Evolutionary conservation across 2,888 invertebrate species (phyloP), one percentile per base, ranked within the genome.

Genomic region (Homarus gammarus): DNA sequence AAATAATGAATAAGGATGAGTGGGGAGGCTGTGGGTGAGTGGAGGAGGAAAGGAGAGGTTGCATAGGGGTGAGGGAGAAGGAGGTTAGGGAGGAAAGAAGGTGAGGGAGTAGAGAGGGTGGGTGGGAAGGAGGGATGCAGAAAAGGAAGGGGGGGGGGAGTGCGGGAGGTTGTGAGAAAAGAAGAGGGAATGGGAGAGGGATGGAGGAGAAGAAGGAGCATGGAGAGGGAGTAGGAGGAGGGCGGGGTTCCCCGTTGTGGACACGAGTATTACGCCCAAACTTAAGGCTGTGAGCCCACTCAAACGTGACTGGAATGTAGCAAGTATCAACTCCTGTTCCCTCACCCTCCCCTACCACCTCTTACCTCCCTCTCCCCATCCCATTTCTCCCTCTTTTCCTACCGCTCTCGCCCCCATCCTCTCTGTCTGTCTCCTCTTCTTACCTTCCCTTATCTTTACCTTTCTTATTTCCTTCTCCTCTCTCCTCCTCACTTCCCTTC

Each of bases 201-300:
- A 22, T n/a, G 64, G 61, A 15, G 36, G 33, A 38, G 33, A 33
- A n/a, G 12, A 49, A 36, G 83, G 77, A 49, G 49, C 3, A 78
- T n/a, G n/a, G n/a, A 38, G 61, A 51, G 31, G 31, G 38, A 33
- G 51, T 18, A 78, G 51, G 44, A 27, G 15, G 33, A 51, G 51
- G 33, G 44, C 31, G 51, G 27, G 49, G 36, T 38, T 31, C 31
- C 36, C 5, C 33, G 68, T 61, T 84, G 75, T 75, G 84, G 84
- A 84, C 84, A 84, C 84, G n/a, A 40, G 75, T 87, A 81, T 87
- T 81, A 87, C 81, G 87, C 73, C 72, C 40, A 79, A 81, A 87
- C 87, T 49, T 81, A 81, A 87, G 87, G 87, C 64, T 81, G 81
- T 49, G 61, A 70, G 70, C 56, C 81, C 87, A 77, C 77, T 87